Evolutionary conservation across 2,113 vertebrate genomes (phyloP).

Genomic region (Rhinopomastus cyanomelas): DNA sequence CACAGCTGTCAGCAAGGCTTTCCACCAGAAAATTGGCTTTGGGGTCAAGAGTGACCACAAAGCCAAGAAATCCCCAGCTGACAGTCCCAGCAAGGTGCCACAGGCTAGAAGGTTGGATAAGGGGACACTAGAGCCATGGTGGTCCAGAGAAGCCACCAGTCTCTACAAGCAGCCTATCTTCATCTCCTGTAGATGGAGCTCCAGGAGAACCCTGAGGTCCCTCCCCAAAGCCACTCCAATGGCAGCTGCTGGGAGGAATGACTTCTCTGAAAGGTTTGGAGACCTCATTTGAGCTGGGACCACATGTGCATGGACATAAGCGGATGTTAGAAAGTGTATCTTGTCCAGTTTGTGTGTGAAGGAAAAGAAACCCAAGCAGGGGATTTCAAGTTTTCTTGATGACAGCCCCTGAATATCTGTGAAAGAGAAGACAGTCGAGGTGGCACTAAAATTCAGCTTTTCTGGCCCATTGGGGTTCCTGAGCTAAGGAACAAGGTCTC

Average conservation of each 20-base stretch:
- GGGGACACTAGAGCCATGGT: background rate
- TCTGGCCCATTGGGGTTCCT: background rate
- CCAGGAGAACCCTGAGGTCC: conserved; percentile 16
- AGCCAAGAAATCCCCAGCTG: background rate
- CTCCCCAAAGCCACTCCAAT: fast-evolving
- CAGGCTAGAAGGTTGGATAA: background rate
- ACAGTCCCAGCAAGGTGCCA: background rate
- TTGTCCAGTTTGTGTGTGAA: background rate
- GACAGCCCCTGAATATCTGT: fast-evolving
- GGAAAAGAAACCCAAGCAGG: background rate
- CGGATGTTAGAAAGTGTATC: fast-evolving
- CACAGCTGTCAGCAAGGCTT: background rate
- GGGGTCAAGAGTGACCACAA: background rate
- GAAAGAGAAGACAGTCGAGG: background rate
- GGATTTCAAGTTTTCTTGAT: background rate
- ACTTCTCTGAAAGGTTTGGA: background rate
- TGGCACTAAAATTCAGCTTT: background rate
- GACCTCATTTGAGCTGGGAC: background rate
- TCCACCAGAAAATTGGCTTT: background rate
- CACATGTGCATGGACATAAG: background rate
- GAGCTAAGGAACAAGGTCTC: background rate
- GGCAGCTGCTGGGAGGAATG: background rate
- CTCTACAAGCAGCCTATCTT: background rate
- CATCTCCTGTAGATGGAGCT: conserved; percentile 31
- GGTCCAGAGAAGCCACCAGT: background rate